Conservation (phyloP, 2,797 vertebrate genomes). For the Crocodylus rhombifer region DNA sequence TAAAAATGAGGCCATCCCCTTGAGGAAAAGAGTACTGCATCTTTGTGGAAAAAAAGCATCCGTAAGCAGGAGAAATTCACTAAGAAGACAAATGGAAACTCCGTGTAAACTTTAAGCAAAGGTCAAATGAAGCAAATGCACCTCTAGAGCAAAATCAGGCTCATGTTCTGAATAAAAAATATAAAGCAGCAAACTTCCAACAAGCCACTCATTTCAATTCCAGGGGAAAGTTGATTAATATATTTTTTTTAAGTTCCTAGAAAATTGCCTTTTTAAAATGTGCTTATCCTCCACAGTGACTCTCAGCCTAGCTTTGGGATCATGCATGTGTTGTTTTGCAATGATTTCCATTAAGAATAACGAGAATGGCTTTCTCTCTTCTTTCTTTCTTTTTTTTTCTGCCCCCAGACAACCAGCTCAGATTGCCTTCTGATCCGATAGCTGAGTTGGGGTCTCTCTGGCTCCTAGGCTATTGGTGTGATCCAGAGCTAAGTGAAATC, state of each 20-base stretch:
- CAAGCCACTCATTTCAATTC: not conserved
- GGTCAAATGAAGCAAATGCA: slow-evolving; percentile 42
- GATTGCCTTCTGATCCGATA: fast-evolving
- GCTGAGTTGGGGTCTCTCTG: fast-evolving
- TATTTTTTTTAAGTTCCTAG: not conserved
- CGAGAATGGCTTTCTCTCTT: not conserved
- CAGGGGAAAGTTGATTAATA: slow-evolving; percentile 3
- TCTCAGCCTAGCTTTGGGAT: not conserved
- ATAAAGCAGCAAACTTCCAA: not conserved
- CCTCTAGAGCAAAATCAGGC: not conserved
- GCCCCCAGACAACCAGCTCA: fast-evolving
- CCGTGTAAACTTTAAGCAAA: slow-evolving; percentile 58
- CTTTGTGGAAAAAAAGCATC: slow-evolving; percentile 44
- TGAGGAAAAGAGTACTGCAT: slow-evolving; percentile 22
- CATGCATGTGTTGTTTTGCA: not conserved
- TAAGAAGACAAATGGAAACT: slow-evolving; percentile 58
- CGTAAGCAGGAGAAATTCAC: slow-evolving; percentile 38
- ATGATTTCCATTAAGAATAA: not conserved
- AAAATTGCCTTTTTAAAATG: not conserved
- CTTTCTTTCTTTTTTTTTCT: no score
- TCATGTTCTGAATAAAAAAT: slow-evolving; percentile 25
- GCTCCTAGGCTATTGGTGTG: not conserved
- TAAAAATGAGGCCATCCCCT: slow-evolving; percentile 47
- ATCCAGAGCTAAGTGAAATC: not conserved
- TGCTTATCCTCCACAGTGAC: not conserved